Evolutionary conservation across 1,140 invertebrate genomes (phyloP), one percentile per base, ranked within the genome.

Genomic region (Pogonomyrmex barbatus): DNA sequence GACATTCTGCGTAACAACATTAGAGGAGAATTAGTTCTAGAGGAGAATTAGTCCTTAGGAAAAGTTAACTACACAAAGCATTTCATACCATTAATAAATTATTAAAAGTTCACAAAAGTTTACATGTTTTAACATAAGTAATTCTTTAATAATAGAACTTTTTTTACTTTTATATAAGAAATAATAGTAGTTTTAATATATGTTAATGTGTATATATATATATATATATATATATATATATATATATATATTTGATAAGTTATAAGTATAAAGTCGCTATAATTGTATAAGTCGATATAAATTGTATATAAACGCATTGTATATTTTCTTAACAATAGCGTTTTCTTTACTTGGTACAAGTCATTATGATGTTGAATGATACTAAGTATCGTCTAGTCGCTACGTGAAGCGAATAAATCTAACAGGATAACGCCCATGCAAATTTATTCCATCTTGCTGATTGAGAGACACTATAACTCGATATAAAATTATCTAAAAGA

Each of bases 401-500:
- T 83, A 75, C n/a, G 30, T 30, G 79, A 83, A 60, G 68, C 54
- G 68, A 75, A 73, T 62, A 73, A 73, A 62, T 83, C 54, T 24
- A 42, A 17, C 14, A 60, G 30, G 17, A 42, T 39, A 58, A 73
- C 79, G 68, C 68, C 79, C 2, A 75, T 60, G 42, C 79, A 60
- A 60, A 60, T 83, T 83, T 83, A 83, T 83, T 83, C 79, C 54
- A 47, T 75, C 68, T 82, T 73, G 17, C 42, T 75, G 68, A 62
- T 39, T 36, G 39, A 82, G 24, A 60, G 17, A 12, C 54, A 30
- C 12, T 36, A 73, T 82, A 60, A 60, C 8, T 60, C 60, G 75
- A 36, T 73, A 60, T 73, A 62, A 83, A 75, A 83, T 83, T 73
- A 60, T 58, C 39, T 6, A 58, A 10, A 73, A 58, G 67, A 73